phyloP scores from a whole-genome alignment of 1,140 invertebrate genomes.

The Brachionus rubens region DNA sequence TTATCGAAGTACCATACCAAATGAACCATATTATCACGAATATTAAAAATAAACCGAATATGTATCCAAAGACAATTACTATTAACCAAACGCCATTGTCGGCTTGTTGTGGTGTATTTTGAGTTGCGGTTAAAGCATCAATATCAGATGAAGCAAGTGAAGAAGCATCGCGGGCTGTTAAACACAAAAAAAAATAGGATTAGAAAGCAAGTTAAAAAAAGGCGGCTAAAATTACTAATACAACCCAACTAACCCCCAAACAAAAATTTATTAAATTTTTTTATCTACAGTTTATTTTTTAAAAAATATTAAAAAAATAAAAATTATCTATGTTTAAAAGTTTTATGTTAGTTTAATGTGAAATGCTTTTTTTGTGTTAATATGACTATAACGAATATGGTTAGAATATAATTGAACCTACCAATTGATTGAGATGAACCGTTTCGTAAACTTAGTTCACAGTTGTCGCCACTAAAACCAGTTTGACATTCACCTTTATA shows the following conservation, averaged over 20 bases:
- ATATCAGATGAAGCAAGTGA: slow-evolving; percentile 19
- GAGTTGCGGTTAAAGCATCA: background rate
- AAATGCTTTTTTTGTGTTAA: slow-evolving; percentile 17
- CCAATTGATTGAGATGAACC: slow-evolving; percentile 30
- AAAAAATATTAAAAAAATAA: slow-evolving; percentile 25
- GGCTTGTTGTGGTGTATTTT: background rate
- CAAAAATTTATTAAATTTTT: background rate
- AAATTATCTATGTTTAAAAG: background rate
- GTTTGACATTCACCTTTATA: slow-evolving; percentile 33
- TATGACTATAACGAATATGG: background rate
- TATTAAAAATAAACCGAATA: slow-evolving; percentile 43
- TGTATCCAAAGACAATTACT: slow-evolving; percentile 45
- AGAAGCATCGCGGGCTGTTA: slow-evolving; percentile 18
- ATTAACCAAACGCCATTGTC: slow-evolving; percentile 43
- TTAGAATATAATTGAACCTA: slow-evolving; percentile 32
- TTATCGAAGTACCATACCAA: slow-evolving; percentile 45
- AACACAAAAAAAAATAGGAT: background rate
- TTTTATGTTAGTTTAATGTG: background rate
- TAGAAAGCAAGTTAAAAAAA: slow-evolving; percentile 22
- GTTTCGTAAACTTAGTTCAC: slow-evolving; percentile 31
- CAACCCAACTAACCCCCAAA: background rate
- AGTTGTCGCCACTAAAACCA: slow-evolving; percentile 43
- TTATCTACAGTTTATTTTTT: slow-evolving; percentile 23
- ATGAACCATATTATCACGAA: slow-evolving; percentile 44
- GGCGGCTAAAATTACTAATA: no score